These are phyloP conservation scores for Drosophila ogumai DNA, from an alignment of 1,140 invertebrate species.

Conservation along the genomic window DNA sequence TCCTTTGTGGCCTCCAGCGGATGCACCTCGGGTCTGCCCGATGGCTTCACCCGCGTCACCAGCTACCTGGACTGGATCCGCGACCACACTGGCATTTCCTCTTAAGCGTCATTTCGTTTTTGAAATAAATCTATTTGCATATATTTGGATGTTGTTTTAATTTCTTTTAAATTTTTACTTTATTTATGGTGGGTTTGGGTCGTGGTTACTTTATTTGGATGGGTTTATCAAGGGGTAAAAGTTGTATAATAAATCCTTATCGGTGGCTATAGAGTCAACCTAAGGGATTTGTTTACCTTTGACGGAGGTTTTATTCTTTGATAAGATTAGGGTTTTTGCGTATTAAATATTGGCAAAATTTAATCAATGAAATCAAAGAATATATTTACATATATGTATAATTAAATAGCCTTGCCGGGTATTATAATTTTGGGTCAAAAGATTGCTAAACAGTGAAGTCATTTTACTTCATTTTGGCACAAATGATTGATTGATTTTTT, in stretches of 20 bases:
- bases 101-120: constrained; percentile 6
- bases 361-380: neutral
- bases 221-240: too few relatives aligned
- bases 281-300: constrained; percentile 15
- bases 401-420: too few relatives aligned
- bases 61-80: constrained; percentile 86
- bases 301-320: neutral
- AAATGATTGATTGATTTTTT: too few relatives aligned
- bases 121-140: constrained; percentile 7
- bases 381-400: neutral
- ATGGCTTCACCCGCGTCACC: constrained; percentile 86
- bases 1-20: constrained; percentile 59
- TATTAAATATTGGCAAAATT: neutral
- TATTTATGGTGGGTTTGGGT: neutral
- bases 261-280: neutral
- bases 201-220: too few relatives aligned
- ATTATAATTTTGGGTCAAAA: too few relatives aligned
- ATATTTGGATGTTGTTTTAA: neutral
- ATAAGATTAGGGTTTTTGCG: constrained; percentile 22
- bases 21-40: constrained; percentile 71
- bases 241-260: neutral
- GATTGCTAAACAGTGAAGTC: too few relatives aligned
- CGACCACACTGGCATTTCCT: constrained; percentile 57
- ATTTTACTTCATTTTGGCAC: too few relatives aligned
- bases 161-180: rapidly evolving